A percentile compares a stretch with the other conserved stretches of the same genome.
Evolutionary conservation across 1,140 invertebrate genomes (phyloP).

Genomic region (Calliopsis andreniformis): DNA sequence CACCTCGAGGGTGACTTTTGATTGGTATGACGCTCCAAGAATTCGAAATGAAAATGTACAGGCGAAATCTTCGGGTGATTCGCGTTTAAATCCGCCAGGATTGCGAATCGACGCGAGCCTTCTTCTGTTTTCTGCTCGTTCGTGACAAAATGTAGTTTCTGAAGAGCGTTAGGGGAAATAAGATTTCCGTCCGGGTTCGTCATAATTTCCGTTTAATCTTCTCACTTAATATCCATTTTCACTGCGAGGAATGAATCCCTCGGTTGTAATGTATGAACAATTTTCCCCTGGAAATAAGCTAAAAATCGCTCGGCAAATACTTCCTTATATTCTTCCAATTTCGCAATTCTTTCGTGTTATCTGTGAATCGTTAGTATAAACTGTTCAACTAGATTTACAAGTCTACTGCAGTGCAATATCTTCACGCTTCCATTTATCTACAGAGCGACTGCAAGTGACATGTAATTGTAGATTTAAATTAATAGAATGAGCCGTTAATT

Average conservation of each 20-base stretch:
- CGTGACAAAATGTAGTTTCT: not conserved
- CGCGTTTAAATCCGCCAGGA: not conserved
- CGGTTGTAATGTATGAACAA: too few relatives aligned
- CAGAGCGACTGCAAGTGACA: constrained; percentile 1
- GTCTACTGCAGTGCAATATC: not conserved
- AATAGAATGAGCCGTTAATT: not conserved
- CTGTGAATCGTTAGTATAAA: too few relatives aligned
- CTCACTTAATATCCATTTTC: not conserved
- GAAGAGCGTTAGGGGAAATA: not conserved
- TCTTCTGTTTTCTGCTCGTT: not conserved
- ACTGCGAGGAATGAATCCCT: not conserved
- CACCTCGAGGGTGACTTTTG: constrained; percentile 1
- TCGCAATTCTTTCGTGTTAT: too few relatives aligned
- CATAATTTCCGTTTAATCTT: constrained; percentile 12
- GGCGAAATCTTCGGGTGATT: constrained; percentile 13
- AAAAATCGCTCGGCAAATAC: too few relatives aligned
- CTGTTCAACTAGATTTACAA: not conserved
- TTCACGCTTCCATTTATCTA: not conserved
- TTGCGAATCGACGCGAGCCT: not conserved
- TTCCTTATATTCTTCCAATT: too few relatives aligned
- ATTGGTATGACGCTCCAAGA: constrained; percentile 10
- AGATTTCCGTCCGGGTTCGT: not conserved
- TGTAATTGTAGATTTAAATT: not conserved
- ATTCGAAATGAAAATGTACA: constrained; percentile 22
- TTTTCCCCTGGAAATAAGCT: too few relatives aligned